Percentiles rank a stretch among this genome's conserved stretches.
Evolutionary conservation across 2,888 invertebrate species (phyloP).

Genomic region (Scaptomyza cyrtandrae): DNA sequence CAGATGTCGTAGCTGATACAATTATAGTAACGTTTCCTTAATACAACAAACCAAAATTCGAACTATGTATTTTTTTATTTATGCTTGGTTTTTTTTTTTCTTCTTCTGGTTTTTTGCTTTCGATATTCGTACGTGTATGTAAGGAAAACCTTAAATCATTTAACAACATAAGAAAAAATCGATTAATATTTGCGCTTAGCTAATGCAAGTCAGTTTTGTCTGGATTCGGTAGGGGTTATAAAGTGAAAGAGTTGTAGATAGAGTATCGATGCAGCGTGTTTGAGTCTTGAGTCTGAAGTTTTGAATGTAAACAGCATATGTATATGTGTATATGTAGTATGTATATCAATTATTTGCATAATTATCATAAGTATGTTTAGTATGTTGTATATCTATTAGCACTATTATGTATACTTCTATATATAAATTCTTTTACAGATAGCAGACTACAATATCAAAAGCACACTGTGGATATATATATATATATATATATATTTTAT

Average conservation of each 20-base stretch:
- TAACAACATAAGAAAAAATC: constrained; percentile 48
- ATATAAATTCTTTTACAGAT: constrained; percentile 77
- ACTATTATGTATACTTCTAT: constrained; percentile 46
- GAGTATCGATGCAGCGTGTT: constrained; percentile 21
- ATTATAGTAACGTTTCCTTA: constrained; percentile 66
- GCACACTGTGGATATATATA: constrained; percentile 67
- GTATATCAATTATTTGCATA: constrained; percentile 39
- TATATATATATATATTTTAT: not conserved
- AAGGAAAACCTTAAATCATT: constrained; percentile 34
- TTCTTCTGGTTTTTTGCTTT: not conserved
- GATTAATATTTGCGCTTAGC: constrained; percentile 44
- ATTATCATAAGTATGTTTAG: constrained; percentile 60
- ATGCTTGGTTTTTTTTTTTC: constrained; percentile 13
- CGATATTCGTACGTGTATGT: constrained; percentile 18
- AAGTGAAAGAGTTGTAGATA: constrained; percentile 2
- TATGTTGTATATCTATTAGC: constrained; percentile 35
- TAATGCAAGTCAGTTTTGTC: constrained; percentile 37
- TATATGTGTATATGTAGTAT: not conserved
- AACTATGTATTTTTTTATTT: constrained; percentile 42
- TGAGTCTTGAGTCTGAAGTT: constrained; percentile 17
- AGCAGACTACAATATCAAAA: constrained; percentile 77
- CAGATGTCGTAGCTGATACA: constrained; percentile 84
- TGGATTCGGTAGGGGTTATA: constrained; percentile 8
- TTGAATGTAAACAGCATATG: constrained; percentile 32
- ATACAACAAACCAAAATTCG: constrained; percentile 63